Evolutionary conservation across 1,140 invertebrate genomes (phyloP).

Genomic region (Tribolium madens): DNA sequence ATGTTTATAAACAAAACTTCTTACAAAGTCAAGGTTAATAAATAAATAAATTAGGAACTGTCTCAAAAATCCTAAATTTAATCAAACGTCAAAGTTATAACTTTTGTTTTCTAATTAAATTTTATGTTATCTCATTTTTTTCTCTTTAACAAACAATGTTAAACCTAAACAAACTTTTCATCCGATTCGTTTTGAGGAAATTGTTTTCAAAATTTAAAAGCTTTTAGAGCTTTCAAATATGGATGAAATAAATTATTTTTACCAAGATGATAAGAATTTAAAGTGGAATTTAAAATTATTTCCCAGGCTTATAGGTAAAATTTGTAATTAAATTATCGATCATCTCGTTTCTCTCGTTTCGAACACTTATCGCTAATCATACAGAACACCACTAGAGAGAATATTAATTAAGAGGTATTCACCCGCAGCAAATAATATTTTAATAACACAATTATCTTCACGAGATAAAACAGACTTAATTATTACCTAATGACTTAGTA

Average conservation of each 20-base stretch:
- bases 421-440: neutral
- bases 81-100: too few relatives aligned
- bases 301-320: neutral
- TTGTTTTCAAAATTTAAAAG: slow-evolving; percentile 28
- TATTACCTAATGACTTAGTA: slow-evolving; percentile 6
- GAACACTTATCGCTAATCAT: slow-evolving; percentile 2
- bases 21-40: neutral
- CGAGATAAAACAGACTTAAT: slow-evolving; percentile 23
- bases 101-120: too few relatives aligned
- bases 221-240: slow-evolving; percentile 22
- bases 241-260: slow-evolving; percentile 6
- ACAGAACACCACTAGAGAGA: neutral
- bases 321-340: neutral
- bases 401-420: slow-evolving; percentile 35
- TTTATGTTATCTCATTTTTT: neutral
- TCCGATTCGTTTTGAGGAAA: neutral
- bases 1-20: slow-evolving; percentile 20
- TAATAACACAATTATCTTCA: neutral
- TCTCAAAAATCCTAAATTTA: too few relatives aligned
- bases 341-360: neutral
- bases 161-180: neutral
- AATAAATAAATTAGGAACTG: too few relatives aligned
- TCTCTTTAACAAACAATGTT: neutral
- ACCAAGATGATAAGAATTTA: slow-evolving; percentile 6
- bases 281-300: slow-evolving; percentile 4